Evolutionary conservation across 2,113 vertebrate species (phyloP).

Genomic region (Synchiropus splendidus): DNA sequence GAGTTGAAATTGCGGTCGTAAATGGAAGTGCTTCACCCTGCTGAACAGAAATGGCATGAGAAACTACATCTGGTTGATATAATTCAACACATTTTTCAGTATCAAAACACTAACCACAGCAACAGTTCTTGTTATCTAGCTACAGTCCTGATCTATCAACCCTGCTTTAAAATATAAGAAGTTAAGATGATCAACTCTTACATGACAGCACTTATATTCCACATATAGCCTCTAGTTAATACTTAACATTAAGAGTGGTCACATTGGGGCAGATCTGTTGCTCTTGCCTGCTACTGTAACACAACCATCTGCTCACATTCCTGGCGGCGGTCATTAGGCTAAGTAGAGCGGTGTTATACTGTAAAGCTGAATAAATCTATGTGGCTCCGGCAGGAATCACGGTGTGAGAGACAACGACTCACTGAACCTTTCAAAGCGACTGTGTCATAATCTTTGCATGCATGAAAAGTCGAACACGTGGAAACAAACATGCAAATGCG

Average conservation of each 20-base stretch:
- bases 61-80: too few species aligned
- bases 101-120: too few species aligned
- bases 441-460: constrained; percentile 19
- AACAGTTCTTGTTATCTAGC: too few species aligned
- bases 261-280: constrained; percentile 11
- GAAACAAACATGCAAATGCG: constrained; percentile 30
- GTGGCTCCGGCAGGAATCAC: constrained; percentile 28
- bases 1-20: too few species aligned
- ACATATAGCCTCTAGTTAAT: not conserved
- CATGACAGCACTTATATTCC: too few species aligned
- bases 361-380: constrained; percentile 50
- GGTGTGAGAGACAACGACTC: constrained; percentile 18
- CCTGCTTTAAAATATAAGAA: too few species aligned
- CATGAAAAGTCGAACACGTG: not conserved
- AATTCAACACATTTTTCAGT: too few species aligned
- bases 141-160: too few species aligned
- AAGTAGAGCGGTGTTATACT: constrained; percentile 39
- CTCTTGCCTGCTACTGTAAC: constrained; percentile 19
- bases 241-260: too few species aligned
- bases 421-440: constrained; percentile 16
- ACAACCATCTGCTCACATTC: constrained; percentile 42
- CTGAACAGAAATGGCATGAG: too few species aligned
- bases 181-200: too few species aligned
- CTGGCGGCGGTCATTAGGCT: constrained; percentile 49
- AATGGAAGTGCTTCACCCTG: too few species aligned